Evolutionary conservation across 2,113 vertebrate genomes (phyloP).

Genomic region (Lamprologus sp.): DNA sequence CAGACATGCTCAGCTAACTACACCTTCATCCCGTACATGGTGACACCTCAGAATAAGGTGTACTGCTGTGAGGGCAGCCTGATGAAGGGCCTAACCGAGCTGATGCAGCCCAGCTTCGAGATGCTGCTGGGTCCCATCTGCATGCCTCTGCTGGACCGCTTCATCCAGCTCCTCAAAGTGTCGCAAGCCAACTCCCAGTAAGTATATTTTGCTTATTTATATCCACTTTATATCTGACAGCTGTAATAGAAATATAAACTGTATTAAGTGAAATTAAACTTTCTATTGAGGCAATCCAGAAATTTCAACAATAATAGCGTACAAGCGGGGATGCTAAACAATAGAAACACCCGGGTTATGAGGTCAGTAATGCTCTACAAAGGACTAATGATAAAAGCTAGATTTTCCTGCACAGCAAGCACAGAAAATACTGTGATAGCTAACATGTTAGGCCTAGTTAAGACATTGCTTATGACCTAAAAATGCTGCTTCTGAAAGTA

Average conservation of each 20-base stretch:
- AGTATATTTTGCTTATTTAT: slow-evolving; percentile 1
- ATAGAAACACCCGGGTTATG: background rate
- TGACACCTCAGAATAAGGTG: slow-evolving; percentile 94
- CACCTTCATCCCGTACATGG: slow-evolving; percentile 93
- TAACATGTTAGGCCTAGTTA: background rate
- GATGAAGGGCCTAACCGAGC: slow-evolving; percentile 90
- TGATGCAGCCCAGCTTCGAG: slow-evolving; percentile 96
- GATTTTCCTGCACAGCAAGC: background rate
- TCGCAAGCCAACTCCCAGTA: slow-evolving; percentile 89
- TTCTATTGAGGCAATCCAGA: background rate
- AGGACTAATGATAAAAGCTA: background rate
- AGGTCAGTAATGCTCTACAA: background rate
- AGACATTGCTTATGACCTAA: background rate
- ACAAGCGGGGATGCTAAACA: background rate
- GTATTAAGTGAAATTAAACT: background rate
- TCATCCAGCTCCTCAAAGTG: slow-evolving; percentile 87
- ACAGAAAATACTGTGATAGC: background rate
- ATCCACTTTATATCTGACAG: background rate
- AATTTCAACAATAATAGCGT: background rate
- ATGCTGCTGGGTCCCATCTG: slow-evolving; percentile 93
- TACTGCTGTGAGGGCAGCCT: slow-evolving; percentile 95
- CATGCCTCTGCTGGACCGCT: slow-evolving; percentile 90
- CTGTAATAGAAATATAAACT: background rate
- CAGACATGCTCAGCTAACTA: slow-evolving; percentile 96
- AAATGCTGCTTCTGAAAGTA: background rate